Conservation (phyloP, 2,888 invertebrate genomes). For the Caenorhabditis sp. region DNA sequence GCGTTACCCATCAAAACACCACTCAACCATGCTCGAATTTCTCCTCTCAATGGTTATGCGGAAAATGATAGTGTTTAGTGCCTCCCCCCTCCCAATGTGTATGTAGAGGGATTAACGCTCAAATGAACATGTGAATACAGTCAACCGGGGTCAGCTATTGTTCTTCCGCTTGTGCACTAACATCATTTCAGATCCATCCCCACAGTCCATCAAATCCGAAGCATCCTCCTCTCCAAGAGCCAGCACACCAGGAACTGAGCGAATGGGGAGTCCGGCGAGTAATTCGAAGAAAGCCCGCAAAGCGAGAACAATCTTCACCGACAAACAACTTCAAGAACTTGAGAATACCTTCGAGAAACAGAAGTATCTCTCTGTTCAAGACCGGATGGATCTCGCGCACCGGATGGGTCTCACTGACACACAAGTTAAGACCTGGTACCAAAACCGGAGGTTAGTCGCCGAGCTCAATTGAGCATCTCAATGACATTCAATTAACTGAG, state of each 20-base stretch:
- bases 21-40: conserved; percentile 54
- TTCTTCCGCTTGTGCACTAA: conserved; percentile 34
- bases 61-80: conserved; percentile 65
- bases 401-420: conserved; percentile 93
- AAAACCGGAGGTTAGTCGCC: conserved; percentile 89
- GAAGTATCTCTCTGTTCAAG: conserved; percentile 81
- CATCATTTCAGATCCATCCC: conserved; percentile 38
- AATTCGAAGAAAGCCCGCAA: conserved; percentile 78
- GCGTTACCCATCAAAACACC: conserved; percentile 50
- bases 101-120: conserved; percentile 54
- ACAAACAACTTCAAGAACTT: conserved; percentile 83
- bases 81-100: too few species aligned
- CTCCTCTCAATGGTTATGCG: conserved; percentile 31
- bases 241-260: conserved; percentile 44
- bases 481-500: conserved; percentile 29
- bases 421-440: conserved; percentile 99
- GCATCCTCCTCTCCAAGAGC: conserved; percentile 48
- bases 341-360: conserved; percentile 76
- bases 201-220: conserved; percentile 34
- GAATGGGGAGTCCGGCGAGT: conserved; percentile 44
- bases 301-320: conserved; percentile 89
- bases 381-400: conserved; percentile 96
- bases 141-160: conserved; percentile 21
- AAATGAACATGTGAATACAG: conserved; percentile 51
- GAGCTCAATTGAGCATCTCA: conserved; percentile 3